Evolutionary conservation across 1,140 invertebrate species (phyloP).

Genomic region (Drosophila watanabei): DNA sequence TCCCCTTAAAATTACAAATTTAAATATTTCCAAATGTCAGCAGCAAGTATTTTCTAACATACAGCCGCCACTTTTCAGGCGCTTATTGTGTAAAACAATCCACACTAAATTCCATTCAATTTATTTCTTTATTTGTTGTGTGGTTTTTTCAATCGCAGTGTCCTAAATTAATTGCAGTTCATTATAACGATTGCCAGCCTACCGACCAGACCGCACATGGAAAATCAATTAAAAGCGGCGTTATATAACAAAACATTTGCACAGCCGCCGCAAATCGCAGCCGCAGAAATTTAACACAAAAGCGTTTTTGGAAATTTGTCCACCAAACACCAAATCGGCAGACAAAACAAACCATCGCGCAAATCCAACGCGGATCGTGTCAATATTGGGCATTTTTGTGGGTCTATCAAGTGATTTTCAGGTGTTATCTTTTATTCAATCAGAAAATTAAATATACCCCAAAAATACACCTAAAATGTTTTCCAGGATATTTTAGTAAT

Average conservation of each 20-base stretch:
- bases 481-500: neutral
- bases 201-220: slow-evolving; percentile 49
- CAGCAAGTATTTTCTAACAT: neutral
- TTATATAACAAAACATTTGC: slow-evolving; percentile 70
- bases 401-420: neutral
- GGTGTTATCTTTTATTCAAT: neutral
- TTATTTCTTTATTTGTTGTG: slow-evolving; percentile 4
- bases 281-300: slow-evolving; percentile 60
- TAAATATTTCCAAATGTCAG: neutral
- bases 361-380: slow-evolving; percentile 41
- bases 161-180: slow-evolving; percentile 66
- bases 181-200: slow-evolving; percentile 53
- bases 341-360: slow-evolving; percentile 7
- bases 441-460: neutral
- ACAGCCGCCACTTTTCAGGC: too few relatives aligned
- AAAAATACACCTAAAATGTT: too few relatives aligned
- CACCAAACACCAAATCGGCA: slow-evolving; percentile 23
- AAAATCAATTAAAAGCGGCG: slow-evolving; percentile 76
- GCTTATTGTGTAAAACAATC: neutral
- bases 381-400: slow-evolving; percentile 57
- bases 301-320: slow-evolving; percentile 22
- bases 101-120: slow-evolving; percentile 8
- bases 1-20: neutral
- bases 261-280: slow-evolving; percentile 63
- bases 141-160: slow-evolving; percentile 33